A percentile compares a stretch with the other conserved stretches of the same genome.
Conservation (phyloP, 2,113 vertebrate genomes). For the Buteo buteo region DNA sequence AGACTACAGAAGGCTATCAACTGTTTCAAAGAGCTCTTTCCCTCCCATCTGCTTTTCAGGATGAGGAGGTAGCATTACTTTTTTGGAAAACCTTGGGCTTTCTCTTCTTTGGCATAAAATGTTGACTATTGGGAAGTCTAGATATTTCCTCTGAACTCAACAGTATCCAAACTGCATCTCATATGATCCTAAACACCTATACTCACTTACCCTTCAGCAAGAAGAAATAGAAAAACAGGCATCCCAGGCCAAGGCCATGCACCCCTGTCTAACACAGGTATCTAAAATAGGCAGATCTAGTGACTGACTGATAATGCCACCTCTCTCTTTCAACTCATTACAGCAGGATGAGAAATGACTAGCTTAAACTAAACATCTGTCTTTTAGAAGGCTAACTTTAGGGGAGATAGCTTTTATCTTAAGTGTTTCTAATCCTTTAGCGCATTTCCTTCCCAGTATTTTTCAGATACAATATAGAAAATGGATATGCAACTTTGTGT, state of each 20-base stretch:
- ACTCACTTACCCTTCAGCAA: not conserved
- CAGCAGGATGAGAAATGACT: not conserved
- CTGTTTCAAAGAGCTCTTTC: not conserved
- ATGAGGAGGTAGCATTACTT: not conserved
- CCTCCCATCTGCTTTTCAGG: not conserved
- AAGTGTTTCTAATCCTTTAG: not conserved
- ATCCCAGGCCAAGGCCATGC: not conserved
- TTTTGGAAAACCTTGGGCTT: not conserved
- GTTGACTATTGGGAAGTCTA: not conserved
- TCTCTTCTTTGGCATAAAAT: not conserved
- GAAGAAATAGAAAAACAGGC: not conserved
- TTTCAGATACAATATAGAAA: not conserved
- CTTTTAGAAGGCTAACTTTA: not conserved
- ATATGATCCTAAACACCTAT: not conserved
- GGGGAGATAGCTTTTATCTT: not conserved
- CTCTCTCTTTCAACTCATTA: not conserved
- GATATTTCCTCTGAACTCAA: not conserved
- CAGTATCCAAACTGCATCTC: not conserved
- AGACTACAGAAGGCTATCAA: not conserved
- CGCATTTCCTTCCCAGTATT: not conserved
- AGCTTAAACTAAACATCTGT: not conserved
- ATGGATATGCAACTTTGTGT: not conserved
- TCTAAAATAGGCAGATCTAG: not conserved
- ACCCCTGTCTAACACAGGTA: not conserved
- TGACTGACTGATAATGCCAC: not conserved